phyloP scores from a whole-genome alignment of 2,797 vertebrate species.

The Pipistrellus pygmaeus region DNA sequence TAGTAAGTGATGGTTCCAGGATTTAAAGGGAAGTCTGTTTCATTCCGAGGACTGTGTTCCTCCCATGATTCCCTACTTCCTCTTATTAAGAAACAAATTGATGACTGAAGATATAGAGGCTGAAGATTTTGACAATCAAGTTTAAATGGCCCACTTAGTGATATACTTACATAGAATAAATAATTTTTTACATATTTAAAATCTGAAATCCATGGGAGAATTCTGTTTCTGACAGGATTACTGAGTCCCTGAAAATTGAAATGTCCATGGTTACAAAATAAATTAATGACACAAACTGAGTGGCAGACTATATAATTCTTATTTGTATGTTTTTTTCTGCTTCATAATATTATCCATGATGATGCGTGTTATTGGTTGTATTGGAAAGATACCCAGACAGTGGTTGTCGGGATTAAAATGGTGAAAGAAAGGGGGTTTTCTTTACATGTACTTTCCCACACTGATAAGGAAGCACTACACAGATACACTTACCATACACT shows the following conservation, averaged over 20 bases:
- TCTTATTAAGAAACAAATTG: neutral
- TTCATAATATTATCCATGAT: neutral
- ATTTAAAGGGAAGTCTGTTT: neutral
- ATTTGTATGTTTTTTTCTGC: neutral
- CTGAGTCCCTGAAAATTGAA: neutral
- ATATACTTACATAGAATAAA: neutral
- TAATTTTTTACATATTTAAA: neutral
- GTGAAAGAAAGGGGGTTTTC: neutral
- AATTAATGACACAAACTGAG: neutral
- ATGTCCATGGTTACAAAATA: neutral
- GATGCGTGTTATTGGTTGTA: neutral
- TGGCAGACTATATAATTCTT: neutral
- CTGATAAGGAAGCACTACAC: neutral
- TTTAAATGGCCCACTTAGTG: neutral
- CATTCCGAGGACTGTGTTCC: neutral
- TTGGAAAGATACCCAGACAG: neutral
- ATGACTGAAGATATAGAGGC: neutral
- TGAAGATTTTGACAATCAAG: neutral
- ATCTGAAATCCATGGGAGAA: neutral
- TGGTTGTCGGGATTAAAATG: neutral
- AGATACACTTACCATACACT: neutral
- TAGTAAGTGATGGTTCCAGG: neutral
- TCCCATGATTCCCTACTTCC: neutral
- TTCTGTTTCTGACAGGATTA: neutral
- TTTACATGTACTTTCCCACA: neutral